Percentiles rank a stretch among this genome's conserved stretches.
Conservation (phyloP, 2,888 invertebrate species). For the Mythimna ferrago region DNA sequence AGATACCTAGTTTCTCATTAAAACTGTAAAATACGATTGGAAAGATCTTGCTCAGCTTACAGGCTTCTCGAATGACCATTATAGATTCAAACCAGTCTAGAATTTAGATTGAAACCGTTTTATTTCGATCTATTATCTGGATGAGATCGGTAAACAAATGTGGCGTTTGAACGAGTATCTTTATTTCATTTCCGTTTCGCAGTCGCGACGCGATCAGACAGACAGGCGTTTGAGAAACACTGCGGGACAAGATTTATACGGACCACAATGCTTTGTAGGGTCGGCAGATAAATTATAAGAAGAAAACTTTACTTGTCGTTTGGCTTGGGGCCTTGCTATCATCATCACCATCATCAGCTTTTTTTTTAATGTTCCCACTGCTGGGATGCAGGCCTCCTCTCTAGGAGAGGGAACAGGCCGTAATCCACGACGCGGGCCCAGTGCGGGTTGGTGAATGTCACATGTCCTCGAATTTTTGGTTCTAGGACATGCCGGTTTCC, state of each 20-base stretch:
- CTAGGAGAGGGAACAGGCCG: too few relatives aligned
- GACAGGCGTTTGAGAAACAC: slow-evolving; percentile 73
- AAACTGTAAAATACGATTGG: neutral
- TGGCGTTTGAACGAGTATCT: slow-evolving; percentile 57
- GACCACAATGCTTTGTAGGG: slow-evolving; percentile 67
- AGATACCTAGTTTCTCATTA: too few relatives aligned
- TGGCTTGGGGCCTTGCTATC: too few relatives aligned
- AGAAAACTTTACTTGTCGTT: neutral
- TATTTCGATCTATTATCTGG: slow-evolving; percentile 6
- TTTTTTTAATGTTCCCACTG: too few relatives aligned
- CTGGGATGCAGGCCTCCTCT: too few relatives aligned
- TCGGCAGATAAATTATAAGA: slow-evolving; percentile 52
- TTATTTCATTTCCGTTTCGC: slow-evolving; percentile 78
- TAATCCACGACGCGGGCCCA: too few relatives aligned
- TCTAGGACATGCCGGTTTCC: too few relatives aligned
- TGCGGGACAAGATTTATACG: slow-evolving; percentile 75
- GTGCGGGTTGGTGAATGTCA: too few relatives aligned
- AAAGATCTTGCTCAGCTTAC: neutral
- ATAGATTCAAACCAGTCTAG: slow-evolving; percentile 4
- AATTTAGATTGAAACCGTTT: slow-evolving; percentile 22
- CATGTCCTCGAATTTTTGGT: too few relatives aligned
- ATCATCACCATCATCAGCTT: too few relatives aligned
- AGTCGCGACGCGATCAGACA: slow-evolving; percentile 72
- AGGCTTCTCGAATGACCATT: neutral
- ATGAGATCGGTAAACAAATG: slow-evolving; percentile 52